A percentile compares a stretch with the other conserved stretches of the same genome.
Evolutionary conservation across 2,113 vertebrate species (phyloP).

Genomic region (Hypocryptadius cinnamomeus): DNA sequence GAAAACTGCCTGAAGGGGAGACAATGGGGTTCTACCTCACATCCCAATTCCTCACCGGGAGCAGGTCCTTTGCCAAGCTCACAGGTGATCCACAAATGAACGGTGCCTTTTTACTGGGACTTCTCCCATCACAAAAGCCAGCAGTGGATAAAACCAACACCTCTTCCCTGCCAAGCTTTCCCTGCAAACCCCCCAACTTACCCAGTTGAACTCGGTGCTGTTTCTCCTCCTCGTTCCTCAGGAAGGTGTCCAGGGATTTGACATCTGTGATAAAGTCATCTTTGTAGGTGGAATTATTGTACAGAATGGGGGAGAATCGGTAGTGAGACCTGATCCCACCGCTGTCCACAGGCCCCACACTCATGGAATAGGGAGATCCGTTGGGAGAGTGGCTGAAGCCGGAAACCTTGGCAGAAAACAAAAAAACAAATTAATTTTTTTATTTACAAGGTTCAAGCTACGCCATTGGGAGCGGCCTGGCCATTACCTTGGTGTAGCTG

Average conservation of each 20-base stretch:
- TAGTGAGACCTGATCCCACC: conserved; percentile 81
- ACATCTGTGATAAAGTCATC: conserved; percentile 90
- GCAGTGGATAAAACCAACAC: fast-evolving
- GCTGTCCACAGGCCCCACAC: conserved; percentile 76
- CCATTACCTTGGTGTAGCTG: conserved; percentile 77
- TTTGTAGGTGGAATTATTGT: conserved; percentile 84
- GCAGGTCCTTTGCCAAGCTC: neutral
- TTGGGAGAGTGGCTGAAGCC: conserved; percentile 76
- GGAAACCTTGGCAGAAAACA: conserved; percentile 65
- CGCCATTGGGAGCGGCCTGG: fast-evolving
- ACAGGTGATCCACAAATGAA: fast-evolving
- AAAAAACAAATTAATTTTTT: fast-evolving
- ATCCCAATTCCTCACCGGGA: fast-evolving
- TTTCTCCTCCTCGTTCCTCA: conserved; percentile 86
- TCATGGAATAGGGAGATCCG: conserved; percentile 73
- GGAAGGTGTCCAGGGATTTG: conserved; percentile 78
- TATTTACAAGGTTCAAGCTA: fast-evolving
- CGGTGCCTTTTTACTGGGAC: fast-evolving
- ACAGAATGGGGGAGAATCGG: conserved; percentile 81
- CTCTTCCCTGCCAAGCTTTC: neutral
- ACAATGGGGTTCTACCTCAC: fast-evolving
- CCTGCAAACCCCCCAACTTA: neutral
- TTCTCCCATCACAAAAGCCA: neutral
- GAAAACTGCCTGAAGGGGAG: neutral
- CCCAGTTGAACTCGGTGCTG: conserved; percentile 87